Evolutionary conservation across 1,140 invertebrate genomes (phyloP).

Genomic region (Agrypnia vestita): DNA sequence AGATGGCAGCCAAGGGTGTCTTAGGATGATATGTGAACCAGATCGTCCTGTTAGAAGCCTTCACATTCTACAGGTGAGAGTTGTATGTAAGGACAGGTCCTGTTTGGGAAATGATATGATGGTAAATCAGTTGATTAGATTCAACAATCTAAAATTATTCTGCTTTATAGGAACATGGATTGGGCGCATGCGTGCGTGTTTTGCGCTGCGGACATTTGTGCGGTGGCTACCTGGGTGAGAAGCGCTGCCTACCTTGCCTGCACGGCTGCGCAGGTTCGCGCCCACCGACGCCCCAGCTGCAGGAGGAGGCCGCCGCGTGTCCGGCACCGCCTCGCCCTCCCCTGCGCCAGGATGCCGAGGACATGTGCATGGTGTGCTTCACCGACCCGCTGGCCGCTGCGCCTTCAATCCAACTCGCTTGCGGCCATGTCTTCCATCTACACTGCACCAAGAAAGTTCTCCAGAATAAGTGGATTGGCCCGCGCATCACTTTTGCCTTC

Average conservation of each 20-base stretch:
- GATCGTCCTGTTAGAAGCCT: too few species aligned
- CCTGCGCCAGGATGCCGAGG: conserved; percentile 96
- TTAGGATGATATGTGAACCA: too few species aligned
- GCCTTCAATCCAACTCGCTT: conserved; percentile 86
- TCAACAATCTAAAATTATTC: not conserved
- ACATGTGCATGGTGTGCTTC: conserved; percentile 99
- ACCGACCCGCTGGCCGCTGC: conserved; percentile 95
- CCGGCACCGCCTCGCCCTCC: conserved; percentile 62
- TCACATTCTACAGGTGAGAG: too few species aligned
- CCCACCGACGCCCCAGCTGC: conserved; percentile 68
- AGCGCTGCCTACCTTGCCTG: conserved; percentile 90
- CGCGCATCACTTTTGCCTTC: conserved; percentile 96
- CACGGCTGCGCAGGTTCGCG: conserved; percentile 81
- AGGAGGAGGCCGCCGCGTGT: conserved; percentile 55
- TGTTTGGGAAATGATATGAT: too few species aligned
- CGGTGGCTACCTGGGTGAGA: conserved; percentile 90
- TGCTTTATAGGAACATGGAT: conserved; percentile 81
- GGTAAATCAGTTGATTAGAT: too few species aligned
- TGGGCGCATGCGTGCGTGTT: conserved; percentile 88
- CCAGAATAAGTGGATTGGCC: conserved; percentile 92
- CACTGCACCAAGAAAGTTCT: conserved; percentile 93
- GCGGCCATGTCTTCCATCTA: conserved; percentile 96
- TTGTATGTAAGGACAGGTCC: too few species aligned
- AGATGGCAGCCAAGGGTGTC: too few species aligned
- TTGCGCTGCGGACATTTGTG: conserved; percentile 94